Conservation (phyloP, 2,888 invertebrate genomes). For the Caenorhabditis macrosperma region DNA sequence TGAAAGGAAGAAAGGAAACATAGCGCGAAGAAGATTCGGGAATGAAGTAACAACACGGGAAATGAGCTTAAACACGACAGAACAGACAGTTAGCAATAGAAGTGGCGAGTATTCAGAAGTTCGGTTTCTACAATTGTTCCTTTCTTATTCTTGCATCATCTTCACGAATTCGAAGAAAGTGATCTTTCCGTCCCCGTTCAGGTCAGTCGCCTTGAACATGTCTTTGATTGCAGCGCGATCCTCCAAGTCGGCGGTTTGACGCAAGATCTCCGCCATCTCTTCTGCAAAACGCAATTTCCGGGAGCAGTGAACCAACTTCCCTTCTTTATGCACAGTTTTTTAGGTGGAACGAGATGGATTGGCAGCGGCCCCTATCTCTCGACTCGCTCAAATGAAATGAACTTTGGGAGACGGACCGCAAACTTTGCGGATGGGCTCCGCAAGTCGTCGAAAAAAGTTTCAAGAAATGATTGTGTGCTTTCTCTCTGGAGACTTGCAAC, state of each 20-base stretch:
- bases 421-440: constrained; percentile 40
- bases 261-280: constrained; percentile 73
- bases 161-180: constrained; percentile 76
- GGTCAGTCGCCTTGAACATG: constrained; percentile 75
- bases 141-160: constrained; percentile 74
- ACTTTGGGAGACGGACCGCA: constrained; percentile 48
- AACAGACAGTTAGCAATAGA: constrained; percentile 21
- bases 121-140: neutral
- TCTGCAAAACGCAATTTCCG: constrained; percentile 62
- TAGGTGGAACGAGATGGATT: constrained; percentile 40
- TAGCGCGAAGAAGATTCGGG: constrained; percentile 17
- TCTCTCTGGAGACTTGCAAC: constrained; percentile 40
- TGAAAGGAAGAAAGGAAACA: neutral
- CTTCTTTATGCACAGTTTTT: constrained; percentile 33
- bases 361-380: constrained; percentile 8
- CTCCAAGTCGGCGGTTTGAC: constrained; percentile 69
- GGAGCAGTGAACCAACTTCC: constrained; percentile 9
- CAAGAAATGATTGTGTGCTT: constrained; percentile 46
- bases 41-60: constrained; percentile 28
- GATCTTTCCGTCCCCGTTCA: constrained; percentile 75
- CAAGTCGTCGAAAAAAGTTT: constrained; percentile 44
- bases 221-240: constrained; percentile 69
- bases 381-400: constrained; percentile 47
- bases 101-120: constrained; percentile 9
- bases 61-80: constrained; percentile 33